These are phyloP conservation scores for Charanyca ferruginea DNA, from an alignment of 2,888 invertebrate species.

Conservation along the genomic window DNA sequence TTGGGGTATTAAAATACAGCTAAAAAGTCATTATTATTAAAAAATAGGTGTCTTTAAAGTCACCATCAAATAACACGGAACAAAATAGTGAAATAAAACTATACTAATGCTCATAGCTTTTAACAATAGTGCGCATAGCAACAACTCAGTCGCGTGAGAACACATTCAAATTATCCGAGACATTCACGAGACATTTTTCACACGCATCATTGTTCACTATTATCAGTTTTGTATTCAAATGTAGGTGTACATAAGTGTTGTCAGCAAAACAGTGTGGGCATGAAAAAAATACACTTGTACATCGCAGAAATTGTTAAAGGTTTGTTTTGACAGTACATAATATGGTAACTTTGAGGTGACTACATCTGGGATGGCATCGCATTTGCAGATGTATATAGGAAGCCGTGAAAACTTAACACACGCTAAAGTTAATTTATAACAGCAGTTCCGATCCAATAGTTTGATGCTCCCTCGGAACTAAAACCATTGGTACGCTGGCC, in stretches of 20 bases:
- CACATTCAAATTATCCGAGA: constrained; percentile 37
- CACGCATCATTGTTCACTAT: constrained; percentile 51
- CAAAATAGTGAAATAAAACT: neutral
- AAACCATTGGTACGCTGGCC: constrained; percentile 24
- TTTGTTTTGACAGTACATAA: no score
- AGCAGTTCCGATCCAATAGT: constrained; percentile 34
- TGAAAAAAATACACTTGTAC: neutral
- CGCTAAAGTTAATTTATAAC: constrained; percentile 19
- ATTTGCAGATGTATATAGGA: no score
- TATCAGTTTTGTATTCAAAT: constrained; percentile 43
- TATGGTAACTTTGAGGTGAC: no score
- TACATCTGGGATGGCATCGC: no score
- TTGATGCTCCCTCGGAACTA: constrained; percentile 31
- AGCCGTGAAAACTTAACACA: no score
- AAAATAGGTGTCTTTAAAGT: neutral
- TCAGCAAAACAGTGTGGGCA: neutral
- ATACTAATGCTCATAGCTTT: neutral
- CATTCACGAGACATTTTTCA: constrained; percentile 47
- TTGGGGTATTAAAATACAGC: neutral
- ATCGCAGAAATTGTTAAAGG: no score
- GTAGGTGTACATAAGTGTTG: neutral
- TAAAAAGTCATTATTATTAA: neutral
- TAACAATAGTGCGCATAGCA: constrained; percentile 29
- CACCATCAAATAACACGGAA: neutral
- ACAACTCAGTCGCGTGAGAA: constrained; percentile 44